Base-by-base conservation (phyloP, 2,113 vertebrate species). In the Ranitomeya imitator region DNA sequence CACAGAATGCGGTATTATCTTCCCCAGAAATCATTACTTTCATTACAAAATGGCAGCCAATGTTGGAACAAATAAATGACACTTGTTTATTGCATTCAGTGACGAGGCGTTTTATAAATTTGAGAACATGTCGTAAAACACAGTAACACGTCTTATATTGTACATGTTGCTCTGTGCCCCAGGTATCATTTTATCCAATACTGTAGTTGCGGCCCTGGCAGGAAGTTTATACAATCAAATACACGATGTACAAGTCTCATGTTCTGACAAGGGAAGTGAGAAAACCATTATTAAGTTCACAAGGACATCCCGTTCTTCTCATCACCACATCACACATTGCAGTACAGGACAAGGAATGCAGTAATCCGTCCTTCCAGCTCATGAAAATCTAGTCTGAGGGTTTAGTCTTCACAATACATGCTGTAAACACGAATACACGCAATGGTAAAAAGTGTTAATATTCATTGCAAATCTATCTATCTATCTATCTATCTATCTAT, bases 201-300 rank as follows among this genome's bases (percentile, higher is more conserved):
- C 45, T 5, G 23, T 52, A 54, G n/a, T 55, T n/a, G 26, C 23
- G 59, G 52, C 52, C 83, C 21, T 85, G 83, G 51, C 65, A 26
- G 52, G 61, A 63, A 69, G 37, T 65, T 51, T 83, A 65, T 83
- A 83, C 59, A 83, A 83, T 83, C 80, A 67, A 51, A 54, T 83
- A 37, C 31, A 83, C 60, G 19, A 26, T n/a, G 26, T 65, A 83
- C 51, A 57, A 37, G 83, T 85, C 83, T 85, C 67, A 73, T 85
- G 65, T 73, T 73, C 83, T 85, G 83, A 85, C 65, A 85, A 59
- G 81, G 61, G 45, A 83, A 69, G 67, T 71, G 65, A 73, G 65
- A 85, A 85, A 85, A 73, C 51, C 83, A 85, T 85, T 69, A 71
- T 71, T 85, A 85, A 31, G 83, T 57, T 85, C 83, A 85, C 83